These are phyloP conservation scores for Craseonycteris thonglongyai DNA, from an alignment of 2,113 vertebrate species.

Conservation along the genomic window DNA sequence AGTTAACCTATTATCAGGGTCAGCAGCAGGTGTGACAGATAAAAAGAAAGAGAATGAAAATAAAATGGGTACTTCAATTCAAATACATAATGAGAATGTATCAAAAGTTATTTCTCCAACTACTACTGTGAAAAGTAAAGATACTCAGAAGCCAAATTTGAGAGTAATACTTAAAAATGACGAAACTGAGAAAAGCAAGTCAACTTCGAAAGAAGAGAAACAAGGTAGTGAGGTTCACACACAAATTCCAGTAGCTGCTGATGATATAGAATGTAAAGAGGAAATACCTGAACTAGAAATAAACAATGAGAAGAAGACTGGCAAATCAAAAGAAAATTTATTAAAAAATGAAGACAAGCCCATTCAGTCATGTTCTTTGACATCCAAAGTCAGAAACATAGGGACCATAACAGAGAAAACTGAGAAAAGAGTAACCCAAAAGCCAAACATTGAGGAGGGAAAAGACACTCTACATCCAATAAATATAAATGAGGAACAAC, in stretches of 20 bases:
- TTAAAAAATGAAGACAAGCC: neutral
- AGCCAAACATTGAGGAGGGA: neutral
- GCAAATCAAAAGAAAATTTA: neutral
- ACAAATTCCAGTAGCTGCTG: neutral
- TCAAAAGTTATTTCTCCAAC: neutral
- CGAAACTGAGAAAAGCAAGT: neutral
- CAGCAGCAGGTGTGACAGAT: neutral
- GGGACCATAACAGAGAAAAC: neutral
- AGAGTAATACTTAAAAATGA: neutral
- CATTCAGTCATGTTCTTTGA: neutral
- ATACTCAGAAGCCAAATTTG: neutral
- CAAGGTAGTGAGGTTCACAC: neutral
- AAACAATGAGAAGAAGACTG: neutral
- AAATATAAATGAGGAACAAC: neutral
- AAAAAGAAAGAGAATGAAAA: constrained; percentile 7
- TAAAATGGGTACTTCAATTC: neutral
- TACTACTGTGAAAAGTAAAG: neutral
- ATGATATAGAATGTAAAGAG: neutral
- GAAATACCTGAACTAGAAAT: neutral
- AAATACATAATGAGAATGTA: neutral
- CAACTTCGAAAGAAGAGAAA: neutral
- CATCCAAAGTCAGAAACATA: neutral
- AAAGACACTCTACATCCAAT: neutral
- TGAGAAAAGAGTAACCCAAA: neutral
- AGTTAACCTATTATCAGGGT: neutral